phyloP scores from a whole-genome alignment of 2,113 vertebrate species.

The Vimba vimba region DNA sequence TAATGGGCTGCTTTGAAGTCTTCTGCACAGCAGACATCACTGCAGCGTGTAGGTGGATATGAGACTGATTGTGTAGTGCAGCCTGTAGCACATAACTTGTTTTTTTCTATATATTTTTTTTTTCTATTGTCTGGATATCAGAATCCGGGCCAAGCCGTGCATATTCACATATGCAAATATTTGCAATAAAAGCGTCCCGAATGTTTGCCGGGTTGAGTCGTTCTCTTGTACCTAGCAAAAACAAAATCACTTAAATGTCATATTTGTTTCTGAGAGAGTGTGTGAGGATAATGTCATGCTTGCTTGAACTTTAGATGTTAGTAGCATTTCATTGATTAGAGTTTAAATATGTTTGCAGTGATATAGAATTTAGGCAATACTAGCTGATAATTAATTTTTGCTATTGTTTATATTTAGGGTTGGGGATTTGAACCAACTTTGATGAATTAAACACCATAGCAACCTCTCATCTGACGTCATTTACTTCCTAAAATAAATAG shows the following conservation, averaged over 20 bases:
- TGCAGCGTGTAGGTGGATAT: constrained; percentile 46
- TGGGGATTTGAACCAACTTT: no score
- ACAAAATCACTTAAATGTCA: constrained; percentile 13
- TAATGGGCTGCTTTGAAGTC: constrained; percentile 43
- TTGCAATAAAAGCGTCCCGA: constrained; percentile 9
- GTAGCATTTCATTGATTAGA: background rate
- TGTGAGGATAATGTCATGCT: background rate
- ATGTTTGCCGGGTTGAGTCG: background rate
- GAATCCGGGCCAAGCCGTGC: constrained; percentile 25
- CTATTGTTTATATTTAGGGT: background rate
- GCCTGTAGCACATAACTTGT: constrained; percentile 1
- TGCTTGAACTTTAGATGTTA: background rate
- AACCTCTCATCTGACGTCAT: no score
- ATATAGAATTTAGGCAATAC: background rate
- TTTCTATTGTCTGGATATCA: constrained; percentile 39
- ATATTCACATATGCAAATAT: constrained; percentile 53
- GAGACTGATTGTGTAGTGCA: constrained; percentile 53
- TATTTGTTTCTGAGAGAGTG: background rate
- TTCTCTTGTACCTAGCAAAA: constrained; percentile 13
- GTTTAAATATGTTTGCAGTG: background rate
- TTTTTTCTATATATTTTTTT: background rate
- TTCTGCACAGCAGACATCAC: background rate
- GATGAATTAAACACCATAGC: no score
- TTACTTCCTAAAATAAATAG: no score
- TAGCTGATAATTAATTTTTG: background rate